Base-by-base conservation (phyloP, 1,140 invertebrate species). In the Drosophila subpulchrella region DNA sequence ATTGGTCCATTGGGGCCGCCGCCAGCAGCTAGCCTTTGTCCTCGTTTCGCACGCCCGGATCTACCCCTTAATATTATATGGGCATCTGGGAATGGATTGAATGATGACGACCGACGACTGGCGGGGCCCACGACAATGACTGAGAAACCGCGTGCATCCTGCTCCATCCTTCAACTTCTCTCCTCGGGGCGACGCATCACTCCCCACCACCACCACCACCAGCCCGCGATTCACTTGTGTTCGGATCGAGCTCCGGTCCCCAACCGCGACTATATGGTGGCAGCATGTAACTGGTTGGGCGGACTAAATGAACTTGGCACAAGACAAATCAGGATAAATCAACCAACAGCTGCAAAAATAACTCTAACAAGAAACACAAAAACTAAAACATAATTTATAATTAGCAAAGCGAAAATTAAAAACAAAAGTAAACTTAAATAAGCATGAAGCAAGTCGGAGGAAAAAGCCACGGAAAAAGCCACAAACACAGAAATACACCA, bases 381-480 rank as follows among this genome's bases (percentile, higher is more conserved):
- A 75, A 68, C 60, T 66, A 70, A 65, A 83, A 70, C 51, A 78
- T 88, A 83, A 77, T 80, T 80, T 61, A 89, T 88, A 83, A 78
- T 88, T 88, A 88, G 84, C 84, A 79, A 88, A 79, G 76, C 70
- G 61, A 83, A 89, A 83, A 66, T 74, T 54, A 76, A 76, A 59
- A 72, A 57, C 36, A 60, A 59, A 78, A 42, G 30, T 39, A 59
- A 62, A 78, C 50, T 50, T 50, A 61, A 53, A 54, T 68, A 73
- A 58, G 55, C 63, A 63, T 42, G 15, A 42, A 75, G 58, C 59
- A 39, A 39, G 44, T 15, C 36, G 58, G 48, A 51, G 48, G 50
- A 71, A 62, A 62, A 27, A 39, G 58, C 17, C 32, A 36, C 32
- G 67, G 44, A 41, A 50, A 51, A 32, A 71, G 38, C 55, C 68